phyloP scores from a whole-genome alignment of 2,113 vertebrate genomes.

The Gallinago jamesoni region DNA sequence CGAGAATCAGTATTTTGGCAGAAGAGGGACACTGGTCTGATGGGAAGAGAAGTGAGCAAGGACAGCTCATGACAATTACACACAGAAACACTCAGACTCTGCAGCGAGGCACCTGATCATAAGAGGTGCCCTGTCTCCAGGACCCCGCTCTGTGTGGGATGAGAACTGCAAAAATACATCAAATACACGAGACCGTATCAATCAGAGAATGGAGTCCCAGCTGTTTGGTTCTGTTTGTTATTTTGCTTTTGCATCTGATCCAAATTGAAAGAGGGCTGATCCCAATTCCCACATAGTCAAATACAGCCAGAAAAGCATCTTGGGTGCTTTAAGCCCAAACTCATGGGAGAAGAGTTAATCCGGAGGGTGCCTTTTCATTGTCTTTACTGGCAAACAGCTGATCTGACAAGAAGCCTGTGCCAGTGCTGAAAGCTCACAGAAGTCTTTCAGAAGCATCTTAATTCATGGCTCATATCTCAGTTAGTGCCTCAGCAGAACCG shows the following conservation, averaged over 20 bases:
- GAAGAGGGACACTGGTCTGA: not conserved
- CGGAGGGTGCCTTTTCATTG: not conserved
- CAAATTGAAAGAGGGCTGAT: not conserved
- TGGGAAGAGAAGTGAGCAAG: not conserved
- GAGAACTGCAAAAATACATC: not conserved
- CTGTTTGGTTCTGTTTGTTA: not conserved
- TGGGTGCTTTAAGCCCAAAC: not conserved
- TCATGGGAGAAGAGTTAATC: not conserved
- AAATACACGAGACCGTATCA: accelerated
- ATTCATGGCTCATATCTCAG: conserved; percentile 3
- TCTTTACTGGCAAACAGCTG: not conserved
- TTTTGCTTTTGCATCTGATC: not conserved
- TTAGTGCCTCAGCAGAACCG: not conserved
- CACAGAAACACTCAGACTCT: not conserved
- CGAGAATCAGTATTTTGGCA: not conserved
- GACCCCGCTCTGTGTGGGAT: not conserved
- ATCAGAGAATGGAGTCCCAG: not conserved
- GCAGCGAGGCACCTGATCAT: not conserved
- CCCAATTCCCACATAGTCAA: not conserved
- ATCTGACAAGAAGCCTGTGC: not conserved
- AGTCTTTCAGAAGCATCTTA: conserved; percentile 22
- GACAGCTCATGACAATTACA: conserved; percentile 12
- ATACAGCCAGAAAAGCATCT: not conserved
- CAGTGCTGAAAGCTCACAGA: conserved; percentile 2
- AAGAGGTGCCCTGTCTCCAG: not conserved